Conservation (phyloP, 1,140 invertebrate genomes). For the Zaprionus inermis region DNA sequence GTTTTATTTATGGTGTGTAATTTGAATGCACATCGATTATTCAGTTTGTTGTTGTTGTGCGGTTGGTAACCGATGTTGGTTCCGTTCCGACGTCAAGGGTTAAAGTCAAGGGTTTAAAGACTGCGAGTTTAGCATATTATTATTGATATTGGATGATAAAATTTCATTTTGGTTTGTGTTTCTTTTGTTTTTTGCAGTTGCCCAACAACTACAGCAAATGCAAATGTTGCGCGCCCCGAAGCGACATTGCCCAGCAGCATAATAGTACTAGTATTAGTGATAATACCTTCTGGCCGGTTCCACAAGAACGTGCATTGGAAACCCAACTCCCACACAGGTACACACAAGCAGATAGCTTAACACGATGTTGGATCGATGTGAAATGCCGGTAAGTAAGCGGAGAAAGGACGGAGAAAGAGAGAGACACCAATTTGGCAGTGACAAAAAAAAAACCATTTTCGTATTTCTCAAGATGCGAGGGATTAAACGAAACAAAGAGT, state of each 20-base stretch:
- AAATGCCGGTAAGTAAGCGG: slow-evolving; percentile 79
- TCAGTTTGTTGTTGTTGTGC: slow-evolving; percentile 24
- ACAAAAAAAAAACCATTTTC: neutral
- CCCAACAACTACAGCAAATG: slow-evolving; percentile 67
- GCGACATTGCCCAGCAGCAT: slow-evolving; percentile 64
- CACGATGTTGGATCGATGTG: slow-evolving; percentile 83
- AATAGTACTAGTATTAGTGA: slow-evolving; percentile 38
- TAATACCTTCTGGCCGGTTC: slow-evolving; percentile 47
- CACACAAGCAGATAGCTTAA: slow-evolving; percentile 29
- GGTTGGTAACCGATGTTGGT: slow-evolving; percentile 36
- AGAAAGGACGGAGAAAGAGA: neutral
- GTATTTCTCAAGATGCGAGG: neutral
- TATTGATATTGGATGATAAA: slow-evolving; percentile 45
- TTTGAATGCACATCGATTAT: slow-evolving; percentile 63
- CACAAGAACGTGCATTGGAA: slow-evolving; percentile 58
- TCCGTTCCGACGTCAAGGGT: slow-evolving; percentile 45
- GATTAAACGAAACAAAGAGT: neutral
- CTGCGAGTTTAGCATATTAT: slow-evolving; percentile 49
- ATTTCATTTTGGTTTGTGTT: slow-evolving; percentile 24
- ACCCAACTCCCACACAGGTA: slow-evolving; percentile 21
- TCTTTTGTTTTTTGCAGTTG: slow-evolving; percentile 72
- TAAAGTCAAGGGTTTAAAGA: slow-evolving; percentile 77
- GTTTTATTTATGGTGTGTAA: slow-evolving; percentile 74
- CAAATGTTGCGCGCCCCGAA: slow-evolving; percentile 73
- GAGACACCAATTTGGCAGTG: neutral